Evolutionary conservation across 2,888 invertebrate species (phyloP).

Genomic region (Erebia aethiops): DNA sequence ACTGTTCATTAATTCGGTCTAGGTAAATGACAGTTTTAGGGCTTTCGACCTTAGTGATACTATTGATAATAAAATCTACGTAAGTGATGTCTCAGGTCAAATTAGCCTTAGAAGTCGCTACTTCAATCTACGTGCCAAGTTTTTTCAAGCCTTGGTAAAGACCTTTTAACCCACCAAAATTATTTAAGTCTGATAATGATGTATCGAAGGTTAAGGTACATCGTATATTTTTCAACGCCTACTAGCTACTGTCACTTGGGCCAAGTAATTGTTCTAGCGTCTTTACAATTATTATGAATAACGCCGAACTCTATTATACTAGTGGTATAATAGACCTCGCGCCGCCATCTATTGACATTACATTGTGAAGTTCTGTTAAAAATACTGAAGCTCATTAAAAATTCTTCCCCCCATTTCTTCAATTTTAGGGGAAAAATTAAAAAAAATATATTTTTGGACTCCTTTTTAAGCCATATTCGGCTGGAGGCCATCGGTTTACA

Average conservation of each 20-base stretch:
- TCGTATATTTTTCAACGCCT: background rate
- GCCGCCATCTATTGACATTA: too few relatives aligned
- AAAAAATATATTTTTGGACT: too few relatives aligned
- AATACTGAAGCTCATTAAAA: too few relatives aligned
- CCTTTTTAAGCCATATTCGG: too few relatives aligned
- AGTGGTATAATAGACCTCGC: too few relatives aligned
- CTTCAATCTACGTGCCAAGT: conserved; percentile 29
- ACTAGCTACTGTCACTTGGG: background rate
- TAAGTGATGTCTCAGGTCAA: conserved; percentile 6
- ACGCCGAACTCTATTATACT: too few relatives aligned
- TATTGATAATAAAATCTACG: background rate
- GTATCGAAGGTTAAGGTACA: background rate
- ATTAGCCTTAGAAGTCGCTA: conserved; percentile 21
- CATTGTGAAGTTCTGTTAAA: too few relatives aligned
- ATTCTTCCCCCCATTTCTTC: too few relatives aligned
- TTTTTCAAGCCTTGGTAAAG: conserved; percentile 19
- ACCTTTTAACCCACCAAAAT: conserved; percentile 20
- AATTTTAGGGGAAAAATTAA: too few relatives aligned
- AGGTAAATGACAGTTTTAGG: background rate
- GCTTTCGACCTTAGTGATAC: background rate
- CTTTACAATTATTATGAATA: background rate
- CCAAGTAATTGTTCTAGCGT: conserved; percentile 1
- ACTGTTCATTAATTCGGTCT: background rate
- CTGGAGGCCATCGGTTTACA: too few relatives aligned
- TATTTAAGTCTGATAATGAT: background rate